A percentile compares a stretch with the other conserved stretches of the same genome.
Evolutionary conservation across 2,888 invertebrate species (phyloP).

Genomic region (Ptychoptera contaminata): DNA sequence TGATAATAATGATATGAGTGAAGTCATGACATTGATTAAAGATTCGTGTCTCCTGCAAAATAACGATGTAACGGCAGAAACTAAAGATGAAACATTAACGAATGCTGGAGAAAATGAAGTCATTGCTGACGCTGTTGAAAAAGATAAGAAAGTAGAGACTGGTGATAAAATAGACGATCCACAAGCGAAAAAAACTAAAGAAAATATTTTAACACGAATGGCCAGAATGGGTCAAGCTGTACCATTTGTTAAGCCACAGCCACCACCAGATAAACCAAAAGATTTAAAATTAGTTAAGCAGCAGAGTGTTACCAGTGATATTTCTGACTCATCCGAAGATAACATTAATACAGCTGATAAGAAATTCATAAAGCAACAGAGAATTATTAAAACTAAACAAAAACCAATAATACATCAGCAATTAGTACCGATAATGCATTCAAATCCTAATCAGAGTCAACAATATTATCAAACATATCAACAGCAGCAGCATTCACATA

Average conservation of each 20-base stretch:
- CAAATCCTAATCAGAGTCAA: no score
- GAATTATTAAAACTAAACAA: slow-evolving; percentile 2
- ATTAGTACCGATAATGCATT: slow-evolving; percentile 12
- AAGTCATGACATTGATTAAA: slow-evolving; percentile 21
- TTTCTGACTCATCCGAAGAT: slow-evolving; percentile 32
- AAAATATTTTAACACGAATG: slow-evolving; percentile 37
- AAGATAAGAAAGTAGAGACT: background rate
- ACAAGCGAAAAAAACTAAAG: slow-evolving; percentile 18
- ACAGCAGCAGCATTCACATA: slow-evolving; percentile 12
- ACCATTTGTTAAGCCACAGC: no score
- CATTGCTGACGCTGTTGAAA: background rate
- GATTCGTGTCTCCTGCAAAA: slow-evolving; percentile 2
- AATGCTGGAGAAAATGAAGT: background rate
- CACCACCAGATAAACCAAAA: no score
- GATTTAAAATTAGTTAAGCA: slow-evolving; percentile 25
- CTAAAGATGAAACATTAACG: slow-evolving; percentile 1
- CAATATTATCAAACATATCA: background rate
- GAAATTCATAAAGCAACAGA: no score
- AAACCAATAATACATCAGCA: slow-evolving; percentile 8
- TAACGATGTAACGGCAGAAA: background rate
- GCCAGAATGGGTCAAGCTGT: slow-evolving; percentile 36
- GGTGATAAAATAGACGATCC: slow-evolving; percentile 4
- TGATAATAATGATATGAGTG: slow-evolving; percentile 19
- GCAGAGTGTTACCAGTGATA: slow-evolving; percentile 10
- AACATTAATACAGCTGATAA: slow-evolving; percentile 12